phyloP scores from a whole-genome alignment of 2,797 vertebrate genomes.

The Sylvia borin region DNA sequence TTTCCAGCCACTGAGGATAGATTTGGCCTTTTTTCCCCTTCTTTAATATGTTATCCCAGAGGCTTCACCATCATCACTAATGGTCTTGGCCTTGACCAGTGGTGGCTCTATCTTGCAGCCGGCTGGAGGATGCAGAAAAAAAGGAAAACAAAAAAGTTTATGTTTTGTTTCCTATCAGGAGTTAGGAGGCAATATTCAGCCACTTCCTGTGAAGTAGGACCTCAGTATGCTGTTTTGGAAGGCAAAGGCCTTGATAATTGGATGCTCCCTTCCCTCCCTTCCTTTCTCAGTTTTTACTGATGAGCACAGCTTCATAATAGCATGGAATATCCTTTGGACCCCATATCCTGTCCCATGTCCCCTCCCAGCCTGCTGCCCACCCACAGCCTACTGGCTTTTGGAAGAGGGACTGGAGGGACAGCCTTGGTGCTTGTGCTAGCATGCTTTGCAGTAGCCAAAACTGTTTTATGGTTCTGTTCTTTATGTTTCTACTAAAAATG shows the following conservation, averaged over 20 bases:
- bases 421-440: neutral
- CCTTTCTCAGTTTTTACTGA: neutral
- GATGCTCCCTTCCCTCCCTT: rapidly evolving
- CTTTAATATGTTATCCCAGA: neutral
- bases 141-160: neutral
- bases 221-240: neutral
- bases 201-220: neutral
- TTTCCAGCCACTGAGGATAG: neutral
- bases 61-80: neutral
- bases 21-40: neutral
- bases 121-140: neutral
- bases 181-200: neutral
- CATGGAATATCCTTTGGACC: neutral
- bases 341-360: neutral
- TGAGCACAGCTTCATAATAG: neutral
- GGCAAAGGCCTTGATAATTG: neutral
- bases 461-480: neutral
- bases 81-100: neutral
- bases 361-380: neutral
- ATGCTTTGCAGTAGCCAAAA: neutral
- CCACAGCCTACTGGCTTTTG: neutral
- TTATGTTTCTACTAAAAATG: neutral
- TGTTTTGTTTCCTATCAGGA: neutral
- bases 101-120: rapidly evolving
- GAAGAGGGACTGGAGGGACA: neutral